Evolutionary conservation across 2,113 vertebrate genomes (phyloP).

Genomic region (Halichoeres trimaculatus): DNA sequence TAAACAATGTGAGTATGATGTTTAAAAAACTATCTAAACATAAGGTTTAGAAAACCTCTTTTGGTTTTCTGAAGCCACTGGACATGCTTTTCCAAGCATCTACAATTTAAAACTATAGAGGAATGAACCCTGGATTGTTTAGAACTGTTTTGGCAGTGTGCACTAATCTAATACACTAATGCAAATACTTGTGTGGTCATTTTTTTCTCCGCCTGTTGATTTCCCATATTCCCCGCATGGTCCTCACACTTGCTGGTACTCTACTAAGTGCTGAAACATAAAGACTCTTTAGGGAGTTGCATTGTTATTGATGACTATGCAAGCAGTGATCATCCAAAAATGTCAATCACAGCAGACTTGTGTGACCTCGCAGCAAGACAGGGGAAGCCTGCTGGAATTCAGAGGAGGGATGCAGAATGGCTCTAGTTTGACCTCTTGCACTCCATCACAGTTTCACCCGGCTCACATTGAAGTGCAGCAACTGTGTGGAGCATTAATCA

Average conservation of each 20-base stretch:
- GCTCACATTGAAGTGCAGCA: constrained; percentile 45
- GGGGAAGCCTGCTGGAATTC: constrained; percentile 54
- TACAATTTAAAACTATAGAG: background rate
- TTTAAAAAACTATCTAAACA: too few species aligned
- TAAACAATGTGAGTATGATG: too few species aligned
- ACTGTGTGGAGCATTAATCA: constrained; percentile 61
- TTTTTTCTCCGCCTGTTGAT: background rate
- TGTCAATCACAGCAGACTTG: constrained; percentile 55
- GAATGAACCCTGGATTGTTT: background rate
- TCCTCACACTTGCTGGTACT: constrained; percentile 42
- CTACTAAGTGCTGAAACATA: constrained; percentile 37
- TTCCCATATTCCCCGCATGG: constrained; percentile 11
- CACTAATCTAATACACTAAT: constrained; percentile 1
- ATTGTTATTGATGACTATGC: constrained; percentile 38
- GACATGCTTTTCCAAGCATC: background rate
- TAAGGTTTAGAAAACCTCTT: too few species aligned
- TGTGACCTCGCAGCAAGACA: constrained; percentile 39
- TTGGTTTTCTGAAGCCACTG: background rate
- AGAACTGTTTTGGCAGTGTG: background rate
- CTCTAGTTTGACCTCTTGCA: constrained; percentile 67
- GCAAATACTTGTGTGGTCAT: constrained; percentile 3
- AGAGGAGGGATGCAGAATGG: constrained; percentile 52
- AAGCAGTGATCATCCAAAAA: constrained; percentile 57
- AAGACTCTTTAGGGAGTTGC: constrained; percentile 51
- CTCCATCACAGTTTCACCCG: constrained; percentile 58